These are phyloP conservation scores for Campopleginae sp. DNA, from an alignment of 2,888 invertebrate genomes.

Conservation along the genomic window DNA sequence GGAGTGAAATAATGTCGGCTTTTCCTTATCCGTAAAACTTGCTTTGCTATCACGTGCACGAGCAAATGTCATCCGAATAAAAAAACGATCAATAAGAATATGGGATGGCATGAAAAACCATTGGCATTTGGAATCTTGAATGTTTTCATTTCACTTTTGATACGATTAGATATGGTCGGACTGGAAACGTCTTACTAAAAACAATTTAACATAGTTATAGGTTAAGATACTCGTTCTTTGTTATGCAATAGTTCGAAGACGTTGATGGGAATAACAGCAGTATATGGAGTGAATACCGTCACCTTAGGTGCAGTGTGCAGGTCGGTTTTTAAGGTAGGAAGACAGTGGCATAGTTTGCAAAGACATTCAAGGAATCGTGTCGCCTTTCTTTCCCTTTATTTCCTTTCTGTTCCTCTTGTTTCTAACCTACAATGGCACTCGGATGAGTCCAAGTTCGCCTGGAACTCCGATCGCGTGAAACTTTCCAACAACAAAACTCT, in stretches of 20 bases:
- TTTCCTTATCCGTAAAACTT: conserved; percentile 52
- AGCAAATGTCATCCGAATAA: conserved; percentile 13
- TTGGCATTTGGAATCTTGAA: background rate
- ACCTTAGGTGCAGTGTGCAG: background rate
- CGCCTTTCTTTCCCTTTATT: background rate
- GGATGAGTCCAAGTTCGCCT: conserved; percentile 9
- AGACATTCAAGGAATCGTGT: conserved; percentile 42
- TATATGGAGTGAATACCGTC: background rate
- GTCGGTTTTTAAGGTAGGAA: background rate
- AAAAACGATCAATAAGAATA: background rate
- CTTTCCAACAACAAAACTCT: conserved; percentile 43
- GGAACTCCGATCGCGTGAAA: conserved; percentile 26
- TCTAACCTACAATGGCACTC: conserved; percentile 20
- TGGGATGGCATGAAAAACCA: background rate
- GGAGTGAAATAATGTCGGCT: conserved; percentile 64
- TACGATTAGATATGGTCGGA: background rate
- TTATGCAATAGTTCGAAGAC: background rate
- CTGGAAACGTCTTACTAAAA: background rate
- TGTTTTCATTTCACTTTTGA: background rate
- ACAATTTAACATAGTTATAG: background rate
- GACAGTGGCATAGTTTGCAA: conserved; percentile 16
- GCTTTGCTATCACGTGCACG: background rate
- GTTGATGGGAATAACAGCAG: background rate
- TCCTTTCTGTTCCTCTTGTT: background rate
- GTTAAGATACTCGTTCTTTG: background rate